phyloP scores from a whole-genome alignment of 2,888 invertebrate genomes.

The Kuschelorhynchus macadamiae region DNA sequence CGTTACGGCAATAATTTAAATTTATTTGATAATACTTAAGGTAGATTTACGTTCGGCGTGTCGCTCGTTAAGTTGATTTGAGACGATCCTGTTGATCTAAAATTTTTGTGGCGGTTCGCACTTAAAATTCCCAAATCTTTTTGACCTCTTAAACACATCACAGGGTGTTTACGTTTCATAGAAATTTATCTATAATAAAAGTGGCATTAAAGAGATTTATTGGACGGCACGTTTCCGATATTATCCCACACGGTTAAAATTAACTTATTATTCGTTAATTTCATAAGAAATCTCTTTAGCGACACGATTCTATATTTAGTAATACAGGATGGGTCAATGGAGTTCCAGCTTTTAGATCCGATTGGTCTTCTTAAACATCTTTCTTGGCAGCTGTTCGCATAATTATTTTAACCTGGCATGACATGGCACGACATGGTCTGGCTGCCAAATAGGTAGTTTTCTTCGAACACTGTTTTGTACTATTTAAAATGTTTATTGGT shows the following conservation, averaged over 20 bases:
- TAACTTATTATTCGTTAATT: slow-evolving; percentile 2
- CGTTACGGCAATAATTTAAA: slow-evolving; percentile 54
- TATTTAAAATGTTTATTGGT: too few relatives aligned
- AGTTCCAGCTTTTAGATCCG: too few relatives aligned
- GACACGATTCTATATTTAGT: too few relatives aligned
- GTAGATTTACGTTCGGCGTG: slow-evolving; percentile 48
- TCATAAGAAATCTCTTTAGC: slow-evolving; percentile 18
- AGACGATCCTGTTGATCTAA: slow-evolving; percentile 37
- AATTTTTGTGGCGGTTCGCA: slow-evolving; percentile 29
- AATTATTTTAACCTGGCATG: too few relatives aligned
- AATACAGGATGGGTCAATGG: too few relatives aligned
- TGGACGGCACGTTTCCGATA: neutral
- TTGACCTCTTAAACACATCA: slow-evolving; percentile 42
- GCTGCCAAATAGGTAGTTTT: too few relatives aligned
- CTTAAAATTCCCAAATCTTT: slow-evolving; percentile 45
- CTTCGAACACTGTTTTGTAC: too few relatives aligned
- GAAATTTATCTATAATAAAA: slow-evolving; percentile 49
- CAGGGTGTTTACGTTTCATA: slow-evolving; percentile 42
- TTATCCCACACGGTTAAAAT: slow-evolving; percentile 2
- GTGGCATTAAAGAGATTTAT: slow-evolving; percentile 39
- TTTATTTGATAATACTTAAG: slow-evolving; percentile 54
- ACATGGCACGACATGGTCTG: too few relatives aligned
- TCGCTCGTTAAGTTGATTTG: slow-evolving; percentile 49
- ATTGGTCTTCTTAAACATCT: too few relatives aligned
- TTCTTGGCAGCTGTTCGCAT: too few relatives aligned